phyloP scores from a whole-genome alignment of 2,797 vertebrate genomes.

The Bryconaethiops microstoma region DNA sequence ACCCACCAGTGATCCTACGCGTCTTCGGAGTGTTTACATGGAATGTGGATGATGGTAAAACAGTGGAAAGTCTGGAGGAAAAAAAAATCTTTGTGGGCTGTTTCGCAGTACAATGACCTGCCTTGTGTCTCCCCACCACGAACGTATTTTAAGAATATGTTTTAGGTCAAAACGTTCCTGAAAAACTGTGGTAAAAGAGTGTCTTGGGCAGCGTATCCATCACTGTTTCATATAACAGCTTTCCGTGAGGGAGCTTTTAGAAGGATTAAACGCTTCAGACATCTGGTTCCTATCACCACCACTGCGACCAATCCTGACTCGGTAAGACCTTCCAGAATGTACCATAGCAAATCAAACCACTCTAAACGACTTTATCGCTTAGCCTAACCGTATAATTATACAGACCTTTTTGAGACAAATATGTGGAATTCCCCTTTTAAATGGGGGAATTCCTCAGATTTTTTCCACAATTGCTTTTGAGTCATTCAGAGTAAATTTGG shows the following conservation, averaged over 20 bases:
- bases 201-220: neutral
- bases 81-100: too few species aligned
- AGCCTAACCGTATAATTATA: neutral
- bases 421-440: neutral
- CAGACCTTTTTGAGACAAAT: neutral
- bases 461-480: neutral
- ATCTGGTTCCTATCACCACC: conserved; percentile 5
- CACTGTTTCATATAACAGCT: neutral
- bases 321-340: neutral
- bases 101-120: too few species aligned
- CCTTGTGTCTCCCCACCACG: neutral
- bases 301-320: neutral
- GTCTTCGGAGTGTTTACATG: too few species aligned
- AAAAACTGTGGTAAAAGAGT: neutral
- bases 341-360: neutral
- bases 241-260: conserved; percentile 5
- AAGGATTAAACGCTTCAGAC: neutral
- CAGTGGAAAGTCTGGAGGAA: too few species aligned
- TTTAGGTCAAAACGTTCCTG: neutral
- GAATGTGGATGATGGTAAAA: too few species aligned
- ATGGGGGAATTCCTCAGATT: neutral
- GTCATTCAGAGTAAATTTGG: neutral
- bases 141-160: neutral
- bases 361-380: neutral
- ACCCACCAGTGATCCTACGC: too few species aligned